A percentile compares a stretch with the other conserved stretches of the same genome.
Evolutionary conservation across 2,113 vertebrate species (phyloP).

Genomic region (Corythaixoides concolor): DNA sequence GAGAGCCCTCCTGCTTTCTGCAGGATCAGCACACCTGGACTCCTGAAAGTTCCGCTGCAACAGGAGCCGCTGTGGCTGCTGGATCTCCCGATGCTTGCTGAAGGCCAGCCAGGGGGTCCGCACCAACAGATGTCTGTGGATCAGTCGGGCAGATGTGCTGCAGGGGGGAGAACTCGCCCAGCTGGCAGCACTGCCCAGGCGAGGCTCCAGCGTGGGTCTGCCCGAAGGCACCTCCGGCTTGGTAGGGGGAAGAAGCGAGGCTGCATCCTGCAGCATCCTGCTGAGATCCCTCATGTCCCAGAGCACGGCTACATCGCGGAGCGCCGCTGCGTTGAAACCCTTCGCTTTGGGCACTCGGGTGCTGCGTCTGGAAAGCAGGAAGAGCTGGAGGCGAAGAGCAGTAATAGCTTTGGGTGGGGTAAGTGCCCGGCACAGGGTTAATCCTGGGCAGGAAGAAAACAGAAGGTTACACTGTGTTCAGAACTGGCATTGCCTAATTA

Average conservation of each 20-base stretch:
- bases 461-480: neutral
- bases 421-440: conserved; percentile 67
- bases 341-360: neutral
- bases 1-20: neutral
- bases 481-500: neutral
- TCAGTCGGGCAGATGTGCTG: neutral
- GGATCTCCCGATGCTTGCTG: neutral
- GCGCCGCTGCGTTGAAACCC: neutral
- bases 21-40: conserved; percentile 46
- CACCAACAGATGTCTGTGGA: neutral
- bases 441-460: conserved; percentile 64
- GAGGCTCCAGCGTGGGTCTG: neutral
- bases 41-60: conserved; percentile 11
- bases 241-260: neutral
- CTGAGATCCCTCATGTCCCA: neutral
- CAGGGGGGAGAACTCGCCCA: neutral
- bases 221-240: neutral
- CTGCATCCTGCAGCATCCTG: neutral
- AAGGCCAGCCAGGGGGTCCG: neutral
- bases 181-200: neutral
- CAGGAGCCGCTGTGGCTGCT: neutral
- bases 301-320: neutral
- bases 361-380: conserved; percentile 50
- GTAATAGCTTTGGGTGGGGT: conserved; percentile 74
- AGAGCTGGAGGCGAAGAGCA: neutral